Conservation (phyloP, 2,888 invertebrate species). For the Microctonus aethiopoides region DNA sequence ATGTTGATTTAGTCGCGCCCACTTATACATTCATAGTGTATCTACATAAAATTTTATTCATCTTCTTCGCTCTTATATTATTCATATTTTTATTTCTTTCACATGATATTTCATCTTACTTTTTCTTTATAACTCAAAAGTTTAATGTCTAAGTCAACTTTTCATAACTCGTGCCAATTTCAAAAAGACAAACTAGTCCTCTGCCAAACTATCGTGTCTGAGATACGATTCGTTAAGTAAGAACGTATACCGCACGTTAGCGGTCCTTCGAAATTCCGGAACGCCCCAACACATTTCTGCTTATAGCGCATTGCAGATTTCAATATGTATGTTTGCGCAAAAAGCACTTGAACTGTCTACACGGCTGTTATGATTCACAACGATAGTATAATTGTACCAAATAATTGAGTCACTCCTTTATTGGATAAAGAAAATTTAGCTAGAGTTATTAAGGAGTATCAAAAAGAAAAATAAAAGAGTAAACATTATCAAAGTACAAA, state of each 20-base stretch:
- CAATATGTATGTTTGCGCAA: slow-evolving; percentile 36
- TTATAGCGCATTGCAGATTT: slow-evolving; percentile 43
- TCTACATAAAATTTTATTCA: slow-evolving; percentile 30
- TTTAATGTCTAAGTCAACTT: slow-evolving; percentile 30
- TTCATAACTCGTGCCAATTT: slow-evolving; percentile 55
- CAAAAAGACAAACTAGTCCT: slow-evolving; percentile 43
- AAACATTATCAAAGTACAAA: too few species aligned
- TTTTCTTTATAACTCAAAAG: slow-evolving; percentile 13
- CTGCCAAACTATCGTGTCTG: slow-evolving; percentile 53
- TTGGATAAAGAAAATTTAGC: neutral
- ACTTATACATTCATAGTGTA: too few species aligned
- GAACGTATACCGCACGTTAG: slow-evolving; percentile 40
- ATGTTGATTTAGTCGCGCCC: slow-evolving; percentile 32
- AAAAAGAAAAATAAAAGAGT: too few species aligned
- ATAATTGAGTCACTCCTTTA: neutral
- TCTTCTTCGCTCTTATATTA: slow-evolving; percentile 33
- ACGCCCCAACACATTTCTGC: slow-evolving; percentile 37
- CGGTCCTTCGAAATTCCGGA: slow-evolving; percentile 44
- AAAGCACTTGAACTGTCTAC: slow-evolving; percentile 2
- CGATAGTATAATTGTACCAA: neutral
- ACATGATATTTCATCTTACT: slow-evolving; percentile 11
- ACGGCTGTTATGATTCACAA: slow-evolving; percentile 1
- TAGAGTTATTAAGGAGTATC: neutral
- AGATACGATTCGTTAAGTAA: slow-evolving; percentile 55
- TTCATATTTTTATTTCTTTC: slow-evolving; percentile 10